Evolutionary conservation across 2,113 vertebrate genomes (phyloP).

Genomic region (Leiothrix lutea): DNA sequence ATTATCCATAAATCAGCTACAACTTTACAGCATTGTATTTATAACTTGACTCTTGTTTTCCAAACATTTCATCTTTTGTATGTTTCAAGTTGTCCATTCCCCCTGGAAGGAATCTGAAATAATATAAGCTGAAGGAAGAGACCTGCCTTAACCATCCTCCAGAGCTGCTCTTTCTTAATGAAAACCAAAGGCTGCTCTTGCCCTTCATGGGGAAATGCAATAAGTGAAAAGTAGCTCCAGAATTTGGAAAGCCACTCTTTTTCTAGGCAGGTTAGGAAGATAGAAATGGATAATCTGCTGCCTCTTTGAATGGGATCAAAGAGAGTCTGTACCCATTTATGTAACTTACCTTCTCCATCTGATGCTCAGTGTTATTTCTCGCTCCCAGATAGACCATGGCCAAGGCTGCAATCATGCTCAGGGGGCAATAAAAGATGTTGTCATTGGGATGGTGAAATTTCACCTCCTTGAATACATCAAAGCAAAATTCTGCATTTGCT

Average conservation of each 20-base stretch:
- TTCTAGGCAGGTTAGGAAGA: not conserved
- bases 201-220: not conserved
- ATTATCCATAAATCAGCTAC: not conserved
- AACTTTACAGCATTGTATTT: not conserved
- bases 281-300: not conserved
- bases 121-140: not conserved
- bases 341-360: slow-evolving; percentile 83
- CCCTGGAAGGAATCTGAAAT: not conserved
- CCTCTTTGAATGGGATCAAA: not conserved
- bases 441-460: slow-evolving; percentile 18
- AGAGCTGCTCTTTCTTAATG: not conserved
- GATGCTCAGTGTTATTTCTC: slow-evolving; percentile 77
- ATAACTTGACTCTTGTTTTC: not conserved
- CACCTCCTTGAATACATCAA: slow-evolving; percentile 81
- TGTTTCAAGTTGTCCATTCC: not conserved
- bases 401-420: slow-evolving; percentile 84
- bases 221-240: not conserved
- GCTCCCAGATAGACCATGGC: slow-evolving; percentile 83
- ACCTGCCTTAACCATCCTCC: not conserved
- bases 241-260: not conserved
- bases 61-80: not conserved
- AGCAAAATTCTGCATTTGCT: slow-evolving; percentile 81
- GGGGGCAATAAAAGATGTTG: slow-evolving; percentile 83
- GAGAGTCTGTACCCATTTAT: not conserved
- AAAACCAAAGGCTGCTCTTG: not conserved